A percentile compares a stretch with the other conserved stretches of the same genome.
Evolutionary conservation across 2,888 invertebrate species (phyloP).

Genomic region (Apodemia mormo): DNA sequence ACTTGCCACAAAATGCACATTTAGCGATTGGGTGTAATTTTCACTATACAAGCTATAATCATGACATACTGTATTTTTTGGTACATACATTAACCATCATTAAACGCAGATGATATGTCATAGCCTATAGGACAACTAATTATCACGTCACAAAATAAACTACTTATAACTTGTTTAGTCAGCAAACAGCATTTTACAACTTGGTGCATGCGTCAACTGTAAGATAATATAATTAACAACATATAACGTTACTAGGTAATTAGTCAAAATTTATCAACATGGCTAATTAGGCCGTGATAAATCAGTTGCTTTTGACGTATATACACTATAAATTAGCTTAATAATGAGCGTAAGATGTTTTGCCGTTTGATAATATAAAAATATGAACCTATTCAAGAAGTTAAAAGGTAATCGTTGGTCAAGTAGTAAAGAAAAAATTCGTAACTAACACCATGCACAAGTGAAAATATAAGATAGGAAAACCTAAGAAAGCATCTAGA

Average conservation of each 20-base stretch:
- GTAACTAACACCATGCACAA: too few relatives aligned
- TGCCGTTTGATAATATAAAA: constrained; percentile 12
- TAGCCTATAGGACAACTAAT: background rate
- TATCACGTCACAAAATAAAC: constrained; percentile 8
- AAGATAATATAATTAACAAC: constrained; percentile 56
- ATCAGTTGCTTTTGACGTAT: constrained; percentile 43
- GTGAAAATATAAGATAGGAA: too few relatives aligned
- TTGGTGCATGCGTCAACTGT: constrained; percentile 61
- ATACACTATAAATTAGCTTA: constrained; percentile 40
- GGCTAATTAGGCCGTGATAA: constrained; percentile 57
- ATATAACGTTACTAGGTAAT: constrained; percentile 52
- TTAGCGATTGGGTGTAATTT: too few relatives aligned
- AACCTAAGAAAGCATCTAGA: too few relatives aligned
- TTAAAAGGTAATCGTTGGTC: background rate
- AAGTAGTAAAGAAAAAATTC: background rate
- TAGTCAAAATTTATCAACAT: constrained; percentile 69
- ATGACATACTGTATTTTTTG: background rate
- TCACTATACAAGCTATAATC: too few relatives aligned
- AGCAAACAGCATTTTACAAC: constrained; percentile 47
- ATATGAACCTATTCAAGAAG: background rate
- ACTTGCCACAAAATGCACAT: too few relatives aligned
- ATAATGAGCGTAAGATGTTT: constrained; percentile 40
- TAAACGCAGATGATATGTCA: background rate
- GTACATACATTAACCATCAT: background rate
- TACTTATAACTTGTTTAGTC: constrained; percentile 40